A percentile compares a stretch with the other conserved stretches of the same genome.
Evolutionary conservation across 2,113 vertebrate genomes (phyloP).

Genomic region (Salvelinus namaycush): DNA sequence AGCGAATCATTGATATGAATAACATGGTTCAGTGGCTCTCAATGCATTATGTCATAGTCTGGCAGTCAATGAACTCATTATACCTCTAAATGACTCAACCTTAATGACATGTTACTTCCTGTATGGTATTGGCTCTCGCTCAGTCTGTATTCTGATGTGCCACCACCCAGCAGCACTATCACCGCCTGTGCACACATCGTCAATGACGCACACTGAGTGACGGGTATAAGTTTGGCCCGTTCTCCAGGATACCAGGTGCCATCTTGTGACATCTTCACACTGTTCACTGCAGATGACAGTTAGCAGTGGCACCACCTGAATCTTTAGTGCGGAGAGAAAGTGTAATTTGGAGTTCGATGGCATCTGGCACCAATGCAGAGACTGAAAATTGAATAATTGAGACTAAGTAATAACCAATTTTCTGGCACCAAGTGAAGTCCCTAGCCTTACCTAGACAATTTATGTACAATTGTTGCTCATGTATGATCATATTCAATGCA

Average conservation of each 20-base stretch:
- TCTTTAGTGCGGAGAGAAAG: neutral
- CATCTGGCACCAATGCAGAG: no score
- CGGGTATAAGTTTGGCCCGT: slow-evolving; percentile 28
- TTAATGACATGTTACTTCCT: slow-evolving; percentile 3
- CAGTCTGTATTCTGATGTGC: neutral
- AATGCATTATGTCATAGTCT: no score
- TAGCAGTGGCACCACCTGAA: neutral
- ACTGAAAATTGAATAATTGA: no score
- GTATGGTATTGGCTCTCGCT: neutral
- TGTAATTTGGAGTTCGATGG: no score
- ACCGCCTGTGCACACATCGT: neutral
- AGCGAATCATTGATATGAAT: no score
- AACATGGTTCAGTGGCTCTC: no score
- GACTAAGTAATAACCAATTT: no score
- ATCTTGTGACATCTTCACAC: neutral
- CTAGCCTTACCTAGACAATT: no score
- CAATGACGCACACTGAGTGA: slow-evolving; percentile 28
- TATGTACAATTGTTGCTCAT: no score
- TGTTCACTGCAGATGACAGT: slow-evolving; percentile 22
- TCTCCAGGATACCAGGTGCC: slow-evolving; percentile 22
- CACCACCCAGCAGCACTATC: neutral
- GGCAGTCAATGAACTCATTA: no score
- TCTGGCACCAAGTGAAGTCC: no score
- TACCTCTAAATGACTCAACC: neutral
- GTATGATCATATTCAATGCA: no score